phyloP scores from a whole-genome alignment of 2,113 vertebrate genomes.

The Sorex fumeus region DNA sequence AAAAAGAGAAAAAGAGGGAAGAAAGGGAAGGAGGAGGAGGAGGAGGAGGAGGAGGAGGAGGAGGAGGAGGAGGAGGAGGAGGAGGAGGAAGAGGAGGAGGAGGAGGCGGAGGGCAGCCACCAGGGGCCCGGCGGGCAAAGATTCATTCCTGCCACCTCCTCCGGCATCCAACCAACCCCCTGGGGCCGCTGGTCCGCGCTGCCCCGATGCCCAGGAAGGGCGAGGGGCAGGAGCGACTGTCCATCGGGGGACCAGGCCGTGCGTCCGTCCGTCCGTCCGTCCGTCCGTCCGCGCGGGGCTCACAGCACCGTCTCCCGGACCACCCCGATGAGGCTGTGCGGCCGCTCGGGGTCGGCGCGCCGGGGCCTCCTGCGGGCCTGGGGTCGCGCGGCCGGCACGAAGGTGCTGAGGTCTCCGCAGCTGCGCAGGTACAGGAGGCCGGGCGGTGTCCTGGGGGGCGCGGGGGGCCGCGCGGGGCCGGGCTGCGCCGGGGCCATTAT shows the following conservation, averaged over 20 bases:
- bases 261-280: too few species aligned
- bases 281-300: constrained; percentile 72
- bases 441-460: constrained; percentile 77
- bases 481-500: constrained; percentile 84
- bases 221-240: background rate
- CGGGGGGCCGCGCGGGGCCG: background rate
- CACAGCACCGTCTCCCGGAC: constrained; percentile 92
- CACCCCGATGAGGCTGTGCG: constrained; percentile 91
- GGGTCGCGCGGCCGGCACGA: constrained; percentile 80
- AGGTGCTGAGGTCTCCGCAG: constrained; percentile 93
- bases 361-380: constrained; percentile 53
- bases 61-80: too few species aligned
- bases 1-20: too few species aligned
- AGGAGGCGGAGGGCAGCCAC: background rate
- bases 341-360: constrained; percentile 82
- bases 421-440: constrained; percentile 90
- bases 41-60: background rate
- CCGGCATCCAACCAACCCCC: rapidly evolving
- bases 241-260: background rate
- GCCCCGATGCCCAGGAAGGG: background rate
- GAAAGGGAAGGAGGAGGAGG: too few species aligned
- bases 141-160: background rate
- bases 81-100: too few species aligned
- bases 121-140: background rate
- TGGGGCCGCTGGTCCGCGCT: background rate